These are phyloP conservation scores for Sebastes diaconus DNA, from an alignment of 2,797 vertebrate genomes.

Conservation along the genomic window DNA sequence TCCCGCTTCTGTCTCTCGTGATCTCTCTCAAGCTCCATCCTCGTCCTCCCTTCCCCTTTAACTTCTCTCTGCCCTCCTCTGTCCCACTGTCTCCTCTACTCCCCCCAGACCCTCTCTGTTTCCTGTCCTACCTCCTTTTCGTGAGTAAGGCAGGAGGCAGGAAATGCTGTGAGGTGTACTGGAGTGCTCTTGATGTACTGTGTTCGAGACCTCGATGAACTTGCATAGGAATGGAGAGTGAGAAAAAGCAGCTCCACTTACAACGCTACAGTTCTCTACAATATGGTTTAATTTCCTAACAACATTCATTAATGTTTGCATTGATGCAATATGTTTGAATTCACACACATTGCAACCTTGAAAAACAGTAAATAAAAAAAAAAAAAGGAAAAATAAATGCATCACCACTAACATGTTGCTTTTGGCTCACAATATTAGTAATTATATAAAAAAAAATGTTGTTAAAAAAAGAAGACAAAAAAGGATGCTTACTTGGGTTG, in stretches of 20 bases:
- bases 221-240: neutral
- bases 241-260: neutral
- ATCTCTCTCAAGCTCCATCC: slow-evolving; percentile 63
- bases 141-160: slow-evolving; percentile 16
- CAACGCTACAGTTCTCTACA: neutral
- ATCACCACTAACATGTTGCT: neutral
- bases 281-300: slow-evolving; percentile 6
- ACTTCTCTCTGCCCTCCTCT: slow-evolving; percentile 32
- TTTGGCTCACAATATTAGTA: neutral
- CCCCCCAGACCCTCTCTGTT: neutral
- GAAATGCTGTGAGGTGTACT: neutral
- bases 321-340: slow-evolving; percentile 4
- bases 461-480: neutral
- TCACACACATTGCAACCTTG: neutral
- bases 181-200: slow-evolving; percentile 1
- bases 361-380: neutral
- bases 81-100: slow-evolving; percentile 8
- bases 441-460: slow-evolving; percentile 8
- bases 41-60: slow-evolving; percentile 51
- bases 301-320: neutral
- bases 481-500: neutral
- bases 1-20: slow-evolving; percentile 57
- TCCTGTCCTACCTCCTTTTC: slow-evolving; percentile 1
- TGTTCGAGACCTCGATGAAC: neutral
- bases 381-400: too few relatives aligned